These are phyloP conservation scores for Pyrgilauda ruficollis DNA, from an alignment of 2,113 vertebrate genomes.

Conservation along the genomic window DNA sequence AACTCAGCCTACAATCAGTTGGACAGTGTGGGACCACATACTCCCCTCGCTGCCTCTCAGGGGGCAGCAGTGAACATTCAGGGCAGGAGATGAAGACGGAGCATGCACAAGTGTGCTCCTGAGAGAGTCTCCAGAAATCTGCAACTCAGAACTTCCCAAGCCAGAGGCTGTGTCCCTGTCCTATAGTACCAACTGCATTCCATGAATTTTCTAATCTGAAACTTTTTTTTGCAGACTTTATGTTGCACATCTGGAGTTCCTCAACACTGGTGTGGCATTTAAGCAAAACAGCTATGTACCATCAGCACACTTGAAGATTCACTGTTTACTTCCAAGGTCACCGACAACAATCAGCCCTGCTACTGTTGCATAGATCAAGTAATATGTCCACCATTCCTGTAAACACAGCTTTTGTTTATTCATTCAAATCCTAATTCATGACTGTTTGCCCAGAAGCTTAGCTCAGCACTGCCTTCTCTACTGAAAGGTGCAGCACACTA, in stretches of 20 bases:
- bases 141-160: not conserved
- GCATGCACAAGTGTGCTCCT: not conserved
- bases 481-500: not conserved
- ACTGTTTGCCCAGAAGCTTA: not conserved
- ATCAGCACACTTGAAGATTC: not conserved
- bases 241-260: not conserved
- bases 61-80: accelerated
- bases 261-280: not conserved
- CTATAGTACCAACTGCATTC: not conserved
- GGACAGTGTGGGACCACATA: not conserved
- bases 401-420: not conserved
- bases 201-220: not conserved
- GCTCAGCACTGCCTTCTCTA: not conserved
- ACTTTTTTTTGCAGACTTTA: not conserved
- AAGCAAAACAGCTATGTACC: not conserved
- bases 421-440: not conserved
- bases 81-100: not conserved
- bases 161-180: not conserved
- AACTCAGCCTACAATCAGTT: not conserved
- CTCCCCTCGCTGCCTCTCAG: not conserved
- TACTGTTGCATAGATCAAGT: not conserved
- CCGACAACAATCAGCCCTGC: not conserved
- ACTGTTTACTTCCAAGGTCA: not conserved
- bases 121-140: not conserved
- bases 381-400: not conserved